phyloP scores from a whole-genome alignment of 2,888 invertebrate genomes.

The Chalcosyrphus nemorum region DNA sequence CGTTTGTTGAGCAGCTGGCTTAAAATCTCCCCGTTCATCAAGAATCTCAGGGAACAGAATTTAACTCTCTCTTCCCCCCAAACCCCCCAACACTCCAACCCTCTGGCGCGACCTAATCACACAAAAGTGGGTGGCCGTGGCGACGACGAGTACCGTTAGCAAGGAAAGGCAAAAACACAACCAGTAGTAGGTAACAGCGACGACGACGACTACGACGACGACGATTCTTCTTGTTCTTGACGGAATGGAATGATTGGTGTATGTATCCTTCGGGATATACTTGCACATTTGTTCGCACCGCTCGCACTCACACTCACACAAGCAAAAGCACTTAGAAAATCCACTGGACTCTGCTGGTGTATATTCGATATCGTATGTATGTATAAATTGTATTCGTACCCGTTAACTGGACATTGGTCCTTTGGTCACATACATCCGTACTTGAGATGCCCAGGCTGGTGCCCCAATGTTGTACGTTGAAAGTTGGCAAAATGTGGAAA shows the following conservation, averaged over 20 bases:
- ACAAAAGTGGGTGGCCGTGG: slow-evolving; percentile 48
- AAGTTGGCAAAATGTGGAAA: slow-evolving; percentile 68
- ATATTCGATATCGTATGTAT: slow-evolving; percentile 20
- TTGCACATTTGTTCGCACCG: slow-evolving; percentile 30
- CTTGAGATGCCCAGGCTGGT: slow-evolving; percentile 47
- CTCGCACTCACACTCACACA: slow-evolving; percentile 34
- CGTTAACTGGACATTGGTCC: slow-evolving; percentile 70
- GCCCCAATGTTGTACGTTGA: slow-evolving; percentile 1
- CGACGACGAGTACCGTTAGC: slow-evolving; percentile 45
- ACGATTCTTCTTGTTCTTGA: slow-evolving; percentile 68
- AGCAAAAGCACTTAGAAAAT: slow-evolving; percentile 53
- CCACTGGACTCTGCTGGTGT: slow-evolving; percentile 48
- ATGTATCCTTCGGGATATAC: slow-evolving; percentile 57
- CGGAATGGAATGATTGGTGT: slow-evolving; percentile 69
- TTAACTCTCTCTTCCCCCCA: not conserved
- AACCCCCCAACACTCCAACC: too few relatives aligned
- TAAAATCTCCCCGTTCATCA: slow-evolving; percentile 21
- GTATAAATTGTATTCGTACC: slow-evolving; percentile 34
- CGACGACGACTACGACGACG: slow-evolving; percentile 47
- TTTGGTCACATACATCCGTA: slow-evolving; percentile 50
- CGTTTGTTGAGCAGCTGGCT: slow-evolving; percentile 61
- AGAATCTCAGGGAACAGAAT: slow-evolving; percentile 4
- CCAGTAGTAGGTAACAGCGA: slow-evolving; percentile 59
- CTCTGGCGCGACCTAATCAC: slow-evolving; percentile 46
- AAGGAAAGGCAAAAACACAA: slow-evolving; percentile 62